Evolutionary conservation across 2,888 invertebrate species (phyloP).

Genomic region (Dasysyrphus albostriatus): DNA sequence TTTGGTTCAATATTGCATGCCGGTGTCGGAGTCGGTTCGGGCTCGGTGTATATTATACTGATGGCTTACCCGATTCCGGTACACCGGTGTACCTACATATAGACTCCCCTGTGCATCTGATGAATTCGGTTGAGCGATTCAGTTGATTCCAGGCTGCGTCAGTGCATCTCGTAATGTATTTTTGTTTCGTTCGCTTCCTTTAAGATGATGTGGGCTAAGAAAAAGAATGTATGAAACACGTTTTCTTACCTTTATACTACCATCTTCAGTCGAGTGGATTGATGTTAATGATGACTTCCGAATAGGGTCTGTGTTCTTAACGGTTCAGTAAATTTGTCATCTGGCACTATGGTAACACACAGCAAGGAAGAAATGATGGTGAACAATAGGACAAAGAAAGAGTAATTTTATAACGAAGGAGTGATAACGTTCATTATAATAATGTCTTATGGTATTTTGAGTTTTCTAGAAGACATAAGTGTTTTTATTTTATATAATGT

Average conservation of each 20-base stretch:
- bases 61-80: conserved; percentile 6
- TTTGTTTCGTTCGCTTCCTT: conserved; percentile 45
- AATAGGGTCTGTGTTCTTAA: conserved; percentile 72
- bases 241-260: conserved; percentile 57
- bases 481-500: not conserved
- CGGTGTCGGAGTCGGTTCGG: conserved; percentile 26
- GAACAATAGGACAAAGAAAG: conserved; percentile 40
- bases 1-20: conserved; percentile 73
- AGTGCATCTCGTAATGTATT: conserved; percentile 69
- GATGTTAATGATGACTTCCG: conserved; percentile 76
- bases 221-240: conserved; percentile 46
- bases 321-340: conserved; percentile 75
- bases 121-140: conserved; percentile 75
- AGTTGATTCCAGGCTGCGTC: conserved; percentile 75
- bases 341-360: conserved; percentile 38
- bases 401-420: conserved; percentile 36
- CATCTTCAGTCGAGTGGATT: conserved; percentile 69
- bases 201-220: conserved; percentile 72
- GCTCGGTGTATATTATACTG: not conserved
- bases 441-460: conserved; percentile 61
- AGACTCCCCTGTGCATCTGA: conserved; percentile 60
- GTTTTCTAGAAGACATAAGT: conserved; percentile 52
- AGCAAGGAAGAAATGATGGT: conserved; percentile 51
- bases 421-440: conserved; percentile 53
- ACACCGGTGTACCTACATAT: conserved; percentile 52